phyloP scores from a whole-genome alignment of 2,888 invertebrate genomes.

The Oithona nana region DNA sequence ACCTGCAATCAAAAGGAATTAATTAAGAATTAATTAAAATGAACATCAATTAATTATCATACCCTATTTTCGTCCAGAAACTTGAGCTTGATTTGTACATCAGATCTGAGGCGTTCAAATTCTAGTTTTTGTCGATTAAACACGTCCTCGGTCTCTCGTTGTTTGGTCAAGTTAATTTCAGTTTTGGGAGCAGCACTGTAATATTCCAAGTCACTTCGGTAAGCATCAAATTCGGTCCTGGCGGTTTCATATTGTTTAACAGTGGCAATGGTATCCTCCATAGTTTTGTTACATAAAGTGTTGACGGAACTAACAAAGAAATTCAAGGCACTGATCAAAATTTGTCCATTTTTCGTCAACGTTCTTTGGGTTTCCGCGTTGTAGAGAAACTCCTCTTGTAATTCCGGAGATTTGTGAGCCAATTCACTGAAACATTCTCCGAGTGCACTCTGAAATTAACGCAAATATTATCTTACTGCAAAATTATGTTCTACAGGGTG shows the following conservation, averaged over 20 bases:
- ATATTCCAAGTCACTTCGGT: constrained; percentile 77
- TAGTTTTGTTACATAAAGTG: constrained; percentile 90
- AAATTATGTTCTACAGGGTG: too few relatives aligned
- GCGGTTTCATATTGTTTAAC: constrained; percentile 55
- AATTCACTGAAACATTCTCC: constrained; percentile 86
- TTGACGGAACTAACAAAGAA: constrained; percentile 90
- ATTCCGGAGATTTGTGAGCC: constrained; percentile 84
- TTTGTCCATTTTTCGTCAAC: constrained; percentile 79
- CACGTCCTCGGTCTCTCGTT: constrained; percentile 59
- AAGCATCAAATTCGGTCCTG: constrained; percentile 92
- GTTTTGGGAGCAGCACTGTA: constrained; percentile 27
- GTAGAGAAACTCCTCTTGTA: constrained; percentile 81
- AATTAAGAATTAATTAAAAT: not conserved
- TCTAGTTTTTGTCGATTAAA: constrained; percentile 67
- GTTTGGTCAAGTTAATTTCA: constrained; percentile 33
- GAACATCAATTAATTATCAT: constrained; percentile 21
- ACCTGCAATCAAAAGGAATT: constrained; percentile 42
- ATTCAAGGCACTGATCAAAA: constrained; percentile 72
- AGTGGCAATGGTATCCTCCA: constrained; percentile 74
- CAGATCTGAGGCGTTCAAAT: constrained; percentile 78
- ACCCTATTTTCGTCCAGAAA: constrained; percentile 94
- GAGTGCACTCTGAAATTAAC: constrained; percentile 47
- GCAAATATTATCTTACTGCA: not conserved
- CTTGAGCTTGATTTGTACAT: constrained; percentile 84
- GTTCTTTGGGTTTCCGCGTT: constrained; percentile 90